Evolutionary conservation across 2,113 vertebrate genomes (phyloP).

Genomic region (Pheucticus melanocephalus): DNA sequence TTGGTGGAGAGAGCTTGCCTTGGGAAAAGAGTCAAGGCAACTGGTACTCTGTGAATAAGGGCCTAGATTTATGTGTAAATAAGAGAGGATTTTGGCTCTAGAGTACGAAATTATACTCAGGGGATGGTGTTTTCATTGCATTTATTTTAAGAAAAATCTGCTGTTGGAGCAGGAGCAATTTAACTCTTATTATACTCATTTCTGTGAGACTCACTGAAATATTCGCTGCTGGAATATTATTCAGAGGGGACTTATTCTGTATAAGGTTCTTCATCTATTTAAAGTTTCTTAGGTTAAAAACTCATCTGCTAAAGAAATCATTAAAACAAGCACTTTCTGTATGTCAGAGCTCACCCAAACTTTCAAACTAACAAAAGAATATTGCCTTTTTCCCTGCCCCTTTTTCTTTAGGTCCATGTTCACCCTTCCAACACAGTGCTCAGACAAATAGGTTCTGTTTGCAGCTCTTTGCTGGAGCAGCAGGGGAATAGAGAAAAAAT

Average conservation of each 20-base stretch:
- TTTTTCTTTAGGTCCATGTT: not conserved
- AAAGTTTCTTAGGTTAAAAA: not conserved
- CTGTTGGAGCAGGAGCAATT: constrained; percentile 20
- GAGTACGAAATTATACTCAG: not conserved
- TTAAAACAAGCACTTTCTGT: not conserved
- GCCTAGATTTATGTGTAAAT: constrained; percentile 36
- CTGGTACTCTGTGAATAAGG: not conserved
- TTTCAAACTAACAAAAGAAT: not conserved
- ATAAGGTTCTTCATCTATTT: not conserved
- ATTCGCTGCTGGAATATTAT: not conserved
- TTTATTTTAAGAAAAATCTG: constrained; percentile 40
- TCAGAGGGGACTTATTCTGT: not conserved
- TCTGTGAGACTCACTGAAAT: not conserved
- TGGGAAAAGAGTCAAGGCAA: not conserved
- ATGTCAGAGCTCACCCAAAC: not conserved
- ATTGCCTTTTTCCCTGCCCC: not conserved
- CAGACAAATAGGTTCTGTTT: not conserved
- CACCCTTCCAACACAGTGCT: not conserved
- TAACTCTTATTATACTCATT: constrained; percentile 38
- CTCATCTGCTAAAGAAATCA: not conserved
- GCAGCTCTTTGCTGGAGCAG: not conserved
- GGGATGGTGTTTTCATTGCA: constrained; percentile 12
- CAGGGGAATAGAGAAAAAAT: not conserved
- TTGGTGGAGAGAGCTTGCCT: not conserved
- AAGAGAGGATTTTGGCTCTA: constrained; percentile 14